Conservation (phyloP, 2,113 vertebrate genomes). For the Indri indri region DNA sequence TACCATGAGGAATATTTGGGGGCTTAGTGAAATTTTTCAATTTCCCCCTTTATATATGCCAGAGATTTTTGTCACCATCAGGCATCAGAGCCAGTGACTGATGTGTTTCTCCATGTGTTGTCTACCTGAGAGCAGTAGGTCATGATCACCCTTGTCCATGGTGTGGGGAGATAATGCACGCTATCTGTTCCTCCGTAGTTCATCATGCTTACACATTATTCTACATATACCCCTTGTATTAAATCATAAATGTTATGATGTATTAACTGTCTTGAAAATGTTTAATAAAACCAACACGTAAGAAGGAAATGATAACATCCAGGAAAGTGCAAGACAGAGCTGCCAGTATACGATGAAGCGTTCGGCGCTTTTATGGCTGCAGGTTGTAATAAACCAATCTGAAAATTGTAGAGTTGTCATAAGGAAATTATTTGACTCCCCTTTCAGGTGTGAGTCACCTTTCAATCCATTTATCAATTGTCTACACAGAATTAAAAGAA, state of each 20-base stretch:
- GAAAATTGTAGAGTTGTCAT: no score
- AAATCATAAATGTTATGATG: background rate
- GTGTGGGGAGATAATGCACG: fast-evolving
- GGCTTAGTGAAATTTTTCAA: background rate
- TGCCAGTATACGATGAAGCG: fast-evolving
- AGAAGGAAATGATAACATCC: background rate
- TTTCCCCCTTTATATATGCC: fast-evolving
- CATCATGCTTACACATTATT: fast-evolving
- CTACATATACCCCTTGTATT: fast-evolving
- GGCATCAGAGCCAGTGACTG: fast-evolving
- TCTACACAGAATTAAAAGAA: background rate
- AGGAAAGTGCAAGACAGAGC: background rate
- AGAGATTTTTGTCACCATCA: fast-evolving
- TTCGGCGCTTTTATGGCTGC: fast-evolving
- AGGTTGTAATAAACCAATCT: background rate
- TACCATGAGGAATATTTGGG: fast-evolving
- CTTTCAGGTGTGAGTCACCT: no score
- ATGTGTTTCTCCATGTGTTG: fast-evolving
- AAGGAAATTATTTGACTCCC: background rate
- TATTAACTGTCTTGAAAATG: background rate
- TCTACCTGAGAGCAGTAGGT: fast-evolving
- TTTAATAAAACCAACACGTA: background rate
- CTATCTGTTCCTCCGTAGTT: background rate
- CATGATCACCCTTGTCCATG: fast-evolving
- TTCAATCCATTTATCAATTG: no score